Evolutionary conservation across 2,888 invertebrate species (phyloP).

Genomic region (Mimachlamys varia): DNA sequence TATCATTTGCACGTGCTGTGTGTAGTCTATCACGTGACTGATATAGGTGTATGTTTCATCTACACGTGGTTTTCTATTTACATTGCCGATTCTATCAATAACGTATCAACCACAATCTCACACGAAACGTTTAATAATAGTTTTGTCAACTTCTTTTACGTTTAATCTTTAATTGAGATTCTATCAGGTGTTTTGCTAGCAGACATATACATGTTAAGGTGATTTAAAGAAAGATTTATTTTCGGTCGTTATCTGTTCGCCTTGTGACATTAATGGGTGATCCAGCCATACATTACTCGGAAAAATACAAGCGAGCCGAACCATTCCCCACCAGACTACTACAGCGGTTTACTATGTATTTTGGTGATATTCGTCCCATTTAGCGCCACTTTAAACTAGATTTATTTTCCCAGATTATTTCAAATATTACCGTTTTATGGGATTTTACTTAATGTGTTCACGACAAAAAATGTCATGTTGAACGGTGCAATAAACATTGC

Average conservation of each 20-base stretch:
- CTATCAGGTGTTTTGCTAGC: conserved; percentile 6
- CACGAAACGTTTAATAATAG: not conserved
- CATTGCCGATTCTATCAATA: not conserved
- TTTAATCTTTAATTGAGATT: conserved; percentile 12
- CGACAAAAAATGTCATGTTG: conserved; percentile 25
- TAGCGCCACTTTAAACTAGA: conserved; percentile 24
- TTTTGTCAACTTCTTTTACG: conserved; percentile 22
- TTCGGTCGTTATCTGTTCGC: not conserved
- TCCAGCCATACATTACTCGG: not conserved
- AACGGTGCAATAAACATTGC: conserved; percentile 22
- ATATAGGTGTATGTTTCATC: not conserved
- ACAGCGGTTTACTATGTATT: not conserved
- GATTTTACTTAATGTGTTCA: conserved; percentile 15
- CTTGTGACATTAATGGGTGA: not conserved
- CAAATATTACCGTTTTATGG: conserved; percentile 26
- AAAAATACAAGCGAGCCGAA: not conserved
- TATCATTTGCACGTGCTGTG: conserved; percentile 9
- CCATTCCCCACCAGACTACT: not conserved
- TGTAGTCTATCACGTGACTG: not conserved
- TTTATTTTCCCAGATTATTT: conserved; percentile 36
- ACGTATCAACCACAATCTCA: not conserved
- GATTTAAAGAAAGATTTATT: conserved; percentile 34
- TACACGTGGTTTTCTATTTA: not conserved
- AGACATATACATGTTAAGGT: conserved; percentile 11
- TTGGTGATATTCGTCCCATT: conserved; percentile 23